Evolutionary conservation across 2,797 vertebrate genomes (phyloP).

Genomic region (Mallotus villosus): DNA sequence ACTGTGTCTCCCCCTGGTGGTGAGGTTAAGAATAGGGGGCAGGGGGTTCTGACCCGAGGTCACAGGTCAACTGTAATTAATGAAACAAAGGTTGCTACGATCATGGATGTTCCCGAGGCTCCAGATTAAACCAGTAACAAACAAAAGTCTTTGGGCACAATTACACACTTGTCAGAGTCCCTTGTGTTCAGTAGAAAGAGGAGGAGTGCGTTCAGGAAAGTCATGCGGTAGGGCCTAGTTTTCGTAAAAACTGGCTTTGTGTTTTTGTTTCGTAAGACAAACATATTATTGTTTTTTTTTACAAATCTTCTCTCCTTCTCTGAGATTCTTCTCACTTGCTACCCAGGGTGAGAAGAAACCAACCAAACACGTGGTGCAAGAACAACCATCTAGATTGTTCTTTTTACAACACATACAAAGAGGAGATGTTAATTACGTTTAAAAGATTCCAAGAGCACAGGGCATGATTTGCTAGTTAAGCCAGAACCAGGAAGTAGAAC

Average conservation of each 20-base stretch:
- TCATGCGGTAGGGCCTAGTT: not conserved
- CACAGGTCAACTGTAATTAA: not conserved
- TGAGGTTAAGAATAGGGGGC: not conserved
- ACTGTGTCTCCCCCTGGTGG: not conserved
- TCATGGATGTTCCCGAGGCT: not conserved
- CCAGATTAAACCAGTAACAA: not conserved
- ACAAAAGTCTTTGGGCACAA: not conserved
- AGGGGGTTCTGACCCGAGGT: not conserved
- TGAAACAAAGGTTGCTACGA: not conserved
- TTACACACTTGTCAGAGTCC: not conserved
- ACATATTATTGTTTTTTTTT: not conserved
- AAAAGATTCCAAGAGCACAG: not conserved
- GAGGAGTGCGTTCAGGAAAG: not conserved
- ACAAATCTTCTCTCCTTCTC: not conserved
- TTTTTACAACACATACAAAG: not conserved
- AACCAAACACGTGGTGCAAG: not conserved
- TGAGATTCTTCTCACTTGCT: not conserved
- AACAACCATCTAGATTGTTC: conserved; percentile 9
- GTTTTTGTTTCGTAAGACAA: not conserved
- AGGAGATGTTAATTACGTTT: not conserved
- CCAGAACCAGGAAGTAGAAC: not conserved
- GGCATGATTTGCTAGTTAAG: not conserved
- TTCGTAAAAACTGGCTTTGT: not conserved
- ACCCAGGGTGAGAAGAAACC: not conserved
- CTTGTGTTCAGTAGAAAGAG: not conserved